phyloP scores from a whole-genome alignment of 2,113 vertebrate genomes.

The Nerophis lumbriciformis region DNA sequence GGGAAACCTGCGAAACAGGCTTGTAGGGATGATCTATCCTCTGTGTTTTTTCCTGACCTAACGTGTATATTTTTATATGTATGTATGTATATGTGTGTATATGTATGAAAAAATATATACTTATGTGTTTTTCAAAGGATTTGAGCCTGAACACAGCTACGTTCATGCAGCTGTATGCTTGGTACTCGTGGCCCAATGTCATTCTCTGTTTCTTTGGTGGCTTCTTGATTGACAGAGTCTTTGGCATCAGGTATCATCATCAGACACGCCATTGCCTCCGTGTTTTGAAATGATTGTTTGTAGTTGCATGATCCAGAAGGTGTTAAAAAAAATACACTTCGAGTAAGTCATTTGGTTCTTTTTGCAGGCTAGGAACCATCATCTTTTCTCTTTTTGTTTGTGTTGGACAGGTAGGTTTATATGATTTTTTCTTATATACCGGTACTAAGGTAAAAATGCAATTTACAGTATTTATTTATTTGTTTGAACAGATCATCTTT shows the following conservation, averaged over 20 bases:
- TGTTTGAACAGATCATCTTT: conserved; percentile 79
- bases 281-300: neutral
- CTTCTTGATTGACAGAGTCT: conserved; percentile 90
- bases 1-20: no score
- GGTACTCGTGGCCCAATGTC: conserved; percentile 99
- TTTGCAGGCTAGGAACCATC: conserved; percentile 82
- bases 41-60: no score
- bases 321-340: neutral
- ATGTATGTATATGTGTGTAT: no score
- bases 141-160: conserved; percentile 83
- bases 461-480: conserved; percentile 1
- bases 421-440: neutral
- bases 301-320: neutral
- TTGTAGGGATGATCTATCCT: no score
- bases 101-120: no score
- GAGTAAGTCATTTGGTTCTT: neutral
- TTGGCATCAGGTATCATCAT: conserved; percentile 84
- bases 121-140: conserved; percentile 69
- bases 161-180: conserved; percentile 96
- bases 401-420: conserved; percentile 82
- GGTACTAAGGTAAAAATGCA: neutral
- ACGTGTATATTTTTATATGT: no score
- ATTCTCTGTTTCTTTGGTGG: conserved; percentile 94
- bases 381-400: conserved; percentile 91
- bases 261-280: neutral